Conservation (phyloP, 92 coral and sea anemone genomes). For the Micromussa lordhowensis region DNA sequence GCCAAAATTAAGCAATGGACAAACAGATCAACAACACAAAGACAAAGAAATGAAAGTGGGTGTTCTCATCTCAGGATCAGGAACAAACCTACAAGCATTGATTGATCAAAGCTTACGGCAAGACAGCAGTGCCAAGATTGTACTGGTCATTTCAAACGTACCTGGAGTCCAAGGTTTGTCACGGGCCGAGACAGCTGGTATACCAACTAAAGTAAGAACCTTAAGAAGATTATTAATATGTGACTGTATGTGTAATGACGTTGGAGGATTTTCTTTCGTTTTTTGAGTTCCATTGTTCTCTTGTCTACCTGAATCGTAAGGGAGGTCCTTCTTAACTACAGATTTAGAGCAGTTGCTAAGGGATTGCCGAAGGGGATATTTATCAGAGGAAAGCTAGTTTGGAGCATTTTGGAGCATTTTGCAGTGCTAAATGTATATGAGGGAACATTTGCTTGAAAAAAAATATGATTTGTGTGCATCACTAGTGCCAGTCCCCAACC, state of each 20-base stretch:
- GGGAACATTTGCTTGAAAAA: too few species aligned
- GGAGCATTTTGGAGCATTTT: too few species aligned
- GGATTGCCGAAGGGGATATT: too few species aligned
- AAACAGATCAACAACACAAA: background rate
- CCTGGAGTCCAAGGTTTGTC: constrained; percentile 87
- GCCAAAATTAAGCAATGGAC: constrained; percentile 79
- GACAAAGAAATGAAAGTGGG: constrained; percentile 75
- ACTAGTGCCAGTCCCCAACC: too few species aligned
- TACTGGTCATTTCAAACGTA: constrained; percentile 85
- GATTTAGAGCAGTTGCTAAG: too few species aligned
- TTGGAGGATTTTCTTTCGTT: too few species aligned
- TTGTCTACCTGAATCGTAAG: background rate
- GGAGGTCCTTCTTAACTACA: too few species aligned
- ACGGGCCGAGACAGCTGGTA: constrained; percentile 88
- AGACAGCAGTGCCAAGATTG: constrained; percentile 88
- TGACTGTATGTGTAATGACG: too few species aligned
- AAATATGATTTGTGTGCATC: too few species aligned
- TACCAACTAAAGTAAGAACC: constrained; percentile 84
- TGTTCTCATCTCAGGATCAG: constrained; percentile 95
- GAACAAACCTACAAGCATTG: constrained; percentile 95
- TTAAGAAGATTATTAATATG: background rate
- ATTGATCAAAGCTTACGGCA: constrained; percentile 79
- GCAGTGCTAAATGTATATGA: too few species aligned
- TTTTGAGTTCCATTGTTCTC: background rate
- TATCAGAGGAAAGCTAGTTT: too few species aligned